Conservation (phyloP, 92 coral and sea anemone species). For the Montipora capitata region DNA sequence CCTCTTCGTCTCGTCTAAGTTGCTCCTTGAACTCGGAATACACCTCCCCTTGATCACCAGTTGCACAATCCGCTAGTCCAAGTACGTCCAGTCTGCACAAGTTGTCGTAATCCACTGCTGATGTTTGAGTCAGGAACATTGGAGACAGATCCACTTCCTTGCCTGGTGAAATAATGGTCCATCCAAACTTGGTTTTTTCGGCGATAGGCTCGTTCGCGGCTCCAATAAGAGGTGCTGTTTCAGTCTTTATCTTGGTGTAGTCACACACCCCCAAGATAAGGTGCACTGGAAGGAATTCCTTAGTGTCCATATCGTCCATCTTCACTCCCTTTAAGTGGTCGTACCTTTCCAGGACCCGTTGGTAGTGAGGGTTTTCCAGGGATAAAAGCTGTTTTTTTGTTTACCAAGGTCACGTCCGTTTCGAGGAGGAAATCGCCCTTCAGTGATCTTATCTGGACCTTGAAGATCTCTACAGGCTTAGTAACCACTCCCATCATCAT, state of each 20-base stretch:
- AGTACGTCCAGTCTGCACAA: too few relatives aligned
- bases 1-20: background rate
- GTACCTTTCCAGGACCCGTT: slow-evolving; percentile 34
- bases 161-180: slow-evolving; percentile 26
- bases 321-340: slow-evolving; percentile 61
- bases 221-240: slow-evolving; percentile 6
- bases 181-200: slow-evolving; percentile 18
- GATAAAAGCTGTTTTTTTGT: slow-evolving; percentile 37
- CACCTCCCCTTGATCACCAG: slow-evolving; percentile 31
- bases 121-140: slow-evolving; percentile 23
- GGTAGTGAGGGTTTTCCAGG: slow-evolving; percentile 50
- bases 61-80: slow-evolving; percentile 2
- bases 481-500: slow-evolving; percentile 72
- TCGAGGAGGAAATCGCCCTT: slow-evolving; percentile 61
- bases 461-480: slow-evolving; percentile 56
- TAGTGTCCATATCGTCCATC: slow-evolving; percentile 74
- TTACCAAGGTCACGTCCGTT: slow-evolving; percentile 67
- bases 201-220: slow-evolving; percentile 25
- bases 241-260: slow-evolving; percentile 19
- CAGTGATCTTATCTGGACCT: slow-evolving; percentile 34
- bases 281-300: slow-evolving; percentile 76
- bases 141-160: slow-evolving; percentile 23
- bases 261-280: slow-evolving; percentile 42
- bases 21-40: slow-evolving; percentile 35
- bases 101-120: background rate